Conservation (phyloP, 2,888 invertebrate genomes). For the Monochamus alternatus region DNA sequence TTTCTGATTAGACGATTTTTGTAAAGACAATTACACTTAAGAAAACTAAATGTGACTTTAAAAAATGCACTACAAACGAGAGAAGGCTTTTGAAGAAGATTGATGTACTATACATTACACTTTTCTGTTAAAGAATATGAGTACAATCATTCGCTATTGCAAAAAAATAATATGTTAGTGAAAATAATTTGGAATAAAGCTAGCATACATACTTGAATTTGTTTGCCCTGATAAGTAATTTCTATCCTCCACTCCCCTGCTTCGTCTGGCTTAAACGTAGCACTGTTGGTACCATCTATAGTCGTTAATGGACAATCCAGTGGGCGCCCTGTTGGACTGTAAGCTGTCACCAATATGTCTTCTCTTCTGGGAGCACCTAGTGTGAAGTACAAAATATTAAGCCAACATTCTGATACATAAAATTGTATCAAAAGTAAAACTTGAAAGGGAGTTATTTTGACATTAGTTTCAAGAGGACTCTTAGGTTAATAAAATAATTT, state of each 20-base stretch:
- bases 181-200: neutral
- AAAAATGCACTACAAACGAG: too few species aligned
- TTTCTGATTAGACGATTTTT: too few species aligned
- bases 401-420: too few species aligned
- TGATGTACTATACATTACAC: too few species aligned
- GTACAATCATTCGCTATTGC: neutral
- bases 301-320: slow-evolving; percentile 88
- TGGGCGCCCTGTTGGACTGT: slow-evolving; percentile 90
- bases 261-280: slow-evolving; percentile 97
- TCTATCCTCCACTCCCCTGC: slow-evolving; percentile 98
- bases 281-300: slow-evolving; percentile 92
- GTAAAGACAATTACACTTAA: too few species aligned
- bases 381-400: neutral
- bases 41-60: too few species aligned
- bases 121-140: neutral
- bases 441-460: too few species aligned
- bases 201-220: slow-evolving; percentile 79
- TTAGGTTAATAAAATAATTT: too few species aligned
- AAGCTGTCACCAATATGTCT: slow-evolving; percentile 93
- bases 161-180: neutral
- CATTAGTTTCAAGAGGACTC: too few species aligned
- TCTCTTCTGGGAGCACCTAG: slow-evolving; percentile 83
- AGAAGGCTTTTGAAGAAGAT: too few species aligned
- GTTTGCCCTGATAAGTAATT: slow-evolving; percentile 95
- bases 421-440: too few species aligned